These are phyloP conservation scores for Delia radicum DNA, from an alignment of 1,140 invertebrate species.

Conservation along the genomic window DNA sequence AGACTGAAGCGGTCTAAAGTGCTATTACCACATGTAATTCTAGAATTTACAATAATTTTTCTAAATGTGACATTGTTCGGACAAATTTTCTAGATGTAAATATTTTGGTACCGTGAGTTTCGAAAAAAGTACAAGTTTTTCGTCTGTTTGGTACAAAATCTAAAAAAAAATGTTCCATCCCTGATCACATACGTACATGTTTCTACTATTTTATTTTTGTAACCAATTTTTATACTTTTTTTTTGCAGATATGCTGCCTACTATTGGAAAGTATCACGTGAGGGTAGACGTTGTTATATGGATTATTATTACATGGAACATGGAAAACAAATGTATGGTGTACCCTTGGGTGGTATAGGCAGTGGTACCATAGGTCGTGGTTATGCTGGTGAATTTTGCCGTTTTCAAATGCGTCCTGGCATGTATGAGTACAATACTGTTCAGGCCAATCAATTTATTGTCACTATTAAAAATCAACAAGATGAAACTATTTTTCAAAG, in stretches of 20 bases:
- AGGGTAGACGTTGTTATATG: constrained; percentile 67
- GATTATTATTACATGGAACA: constrained; percentile 66
- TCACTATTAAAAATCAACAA: constrained; percentile 71
- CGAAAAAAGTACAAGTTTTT: too few species aligned
- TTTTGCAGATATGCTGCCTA: constrained; percentile 66
- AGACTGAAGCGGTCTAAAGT: too few species aligned
- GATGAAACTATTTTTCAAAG: constrained; percentile 82
- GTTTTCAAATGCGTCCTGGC: constrained; percentile 85
- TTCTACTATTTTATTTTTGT: too few species aligned
- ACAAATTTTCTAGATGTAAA: too few species aligned
- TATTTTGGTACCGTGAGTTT: too few species aligned
- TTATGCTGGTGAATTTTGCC: constrained; percentile 89
- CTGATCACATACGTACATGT: too few species aligned
- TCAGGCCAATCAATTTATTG: constrained; percentile 82
- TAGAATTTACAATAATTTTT: too few species aligned
- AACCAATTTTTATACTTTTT: too few species aligned
- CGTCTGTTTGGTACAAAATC: too few species aligned
- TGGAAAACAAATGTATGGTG: constrained; percentile 77
- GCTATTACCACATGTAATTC: too few species aligned
- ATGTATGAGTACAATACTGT: constrained; percentile 82
- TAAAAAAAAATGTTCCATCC: too few species aligned
- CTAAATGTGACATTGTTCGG: too few species aligned
- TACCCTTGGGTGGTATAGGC: constrained; percentile 89
- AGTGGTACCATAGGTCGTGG: constrained; percentile 87
- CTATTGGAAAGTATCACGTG: constrained; percentile 62